Evolutionary conservation across 2,888 invertebrate genomes (phyloP).

Genomic region (Autographa pulchrina): DNA sequence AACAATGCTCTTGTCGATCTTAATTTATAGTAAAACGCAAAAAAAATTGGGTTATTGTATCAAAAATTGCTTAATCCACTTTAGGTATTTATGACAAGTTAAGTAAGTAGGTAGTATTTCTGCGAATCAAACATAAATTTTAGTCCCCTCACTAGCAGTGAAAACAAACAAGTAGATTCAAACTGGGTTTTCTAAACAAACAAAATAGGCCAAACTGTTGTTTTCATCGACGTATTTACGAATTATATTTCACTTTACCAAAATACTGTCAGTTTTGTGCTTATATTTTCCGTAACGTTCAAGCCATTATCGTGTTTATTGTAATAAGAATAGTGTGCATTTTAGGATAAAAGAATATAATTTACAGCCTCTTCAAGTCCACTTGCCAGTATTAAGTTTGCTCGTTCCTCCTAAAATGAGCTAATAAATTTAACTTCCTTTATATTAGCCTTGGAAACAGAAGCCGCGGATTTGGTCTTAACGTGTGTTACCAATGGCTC

Average conservation of each 20-base stretch:
- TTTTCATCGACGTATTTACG: background rate
- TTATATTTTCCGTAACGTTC: background rate
- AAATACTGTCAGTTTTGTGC: background rate
- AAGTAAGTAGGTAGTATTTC: background rate
- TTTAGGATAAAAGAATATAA: background rate
- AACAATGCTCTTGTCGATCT: too few species aligned
- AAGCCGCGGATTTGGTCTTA: constrained; percentile 30
- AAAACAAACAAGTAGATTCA: background rate
- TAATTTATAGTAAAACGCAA: too few species aligned
- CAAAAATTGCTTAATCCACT: too few species aligned
- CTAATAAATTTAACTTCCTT: constrained; percentile 41
- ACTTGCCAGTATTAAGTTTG: background rate
- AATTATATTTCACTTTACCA: background rate
- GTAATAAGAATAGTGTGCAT: background rate
- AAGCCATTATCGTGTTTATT: background rate
- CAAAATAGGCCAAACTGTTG: background rate
- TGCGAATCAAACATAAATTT: background rate
- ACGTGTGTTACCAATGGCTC: constrained; percentile 60
- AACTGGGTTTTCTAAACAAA: background rate
- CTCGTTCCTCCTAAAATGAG: constrained; percentile 34
- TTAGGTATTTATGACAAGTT: too few species aligned
- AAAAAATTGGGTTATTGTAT: too few species aligned
- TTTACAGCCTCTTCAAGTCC: constrained; percentile 4
- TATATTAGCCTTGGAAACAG: constrained; percentile 36
- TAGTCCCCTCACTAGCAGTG: background rate